Evolutionary conservation across 2,888 invertebrate genomes (phyloP), one percentile per base, ranked within the genome.

Genomic region (Gasteruption jaculator): DNA sequence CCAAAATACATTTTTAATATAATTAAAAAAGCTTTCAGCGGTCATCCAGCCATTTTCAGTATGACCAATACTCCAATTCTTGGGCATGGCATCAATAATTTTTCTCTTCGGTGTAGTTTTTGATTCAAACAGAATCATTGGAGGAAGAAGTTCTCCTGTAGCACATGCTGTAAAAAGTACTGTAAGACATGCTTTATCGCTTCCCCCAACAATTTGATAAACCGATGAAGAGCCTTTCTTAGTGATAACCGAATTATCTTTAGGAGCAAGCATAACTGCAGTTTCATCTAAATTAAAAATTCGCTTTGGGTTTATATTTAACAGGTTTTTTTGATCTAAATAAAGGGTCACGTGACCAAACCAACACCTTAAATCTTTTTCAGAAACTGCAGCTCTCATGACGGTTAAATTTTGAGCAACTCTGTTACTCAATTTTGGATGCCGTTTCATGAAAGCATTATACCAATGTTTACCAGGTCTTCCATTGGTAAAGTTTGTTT

Each of bases 1-100:
- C 45, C 60, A 43, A 52, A 71, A 70, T 18, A 67, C 49, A 49
- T 70, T 67, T 5, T 60, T 54, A 4, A 71, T 56, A 47, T 61
- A 71, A 51, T 72, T 65, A 47, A 50, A 70, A 53, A 73, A 71
- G 3, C 56, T 58, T 48, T 63, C 63, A 2, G 57, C 49, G 7
- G 62, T 71, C 70, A 68, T 74, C 73, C 72, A 72, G 5, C 71
- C 71, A 37, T 48, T 63, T 10, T 72, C 70, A 3, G 67, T 65
- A 44, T 57, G 63, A 42, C 70, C 71, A 20, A 68, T 40, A 29
- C 60, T 60, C 70, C 70, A 73, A 10, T 48, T 54, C 46, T 49
- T 34, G 35, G 65, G 64, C 31, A 67, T 52, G 25, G 45, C 52
- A 27, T 43, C 26, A 6, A 48, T 46, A 19, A 64, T 41, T 34